phyloP scores from a whole-genome alignment of 2,888 invertebrate species.

The Ramazzottius varieornatus region DNA sequence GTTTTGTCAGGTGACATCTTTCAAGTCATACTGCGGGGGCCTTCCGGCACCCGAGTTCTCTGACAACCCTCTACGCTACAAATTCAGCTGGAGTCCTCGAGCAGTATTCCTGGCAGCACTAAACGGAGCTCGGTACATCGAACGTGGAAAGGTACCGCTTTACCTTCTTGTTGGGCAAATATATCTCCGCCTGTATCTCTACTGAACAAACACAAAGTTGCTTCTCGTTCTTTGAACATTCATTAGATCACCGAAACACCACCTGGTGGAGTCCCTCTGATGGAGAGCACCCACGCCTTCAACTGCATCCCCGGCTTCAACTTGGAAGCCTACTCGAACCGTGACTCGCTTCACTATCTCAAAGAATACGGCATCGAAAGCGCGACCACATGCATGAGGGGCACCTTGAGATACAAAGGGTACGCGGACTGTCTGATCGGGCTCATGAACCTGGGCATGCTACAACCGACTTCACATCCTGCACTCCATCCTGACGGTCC shows the following conservation, averaged over 20 bases:
- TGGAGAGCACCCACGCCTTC: constrained; percentile 49
- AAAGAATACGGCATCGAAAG: constrained; percentile 61
- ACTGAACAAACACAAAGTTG: too few relatives aligned
- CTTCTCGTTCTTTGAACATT: constrained; percentile 2
- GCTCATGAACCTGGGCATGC: constrained; percentile 57
- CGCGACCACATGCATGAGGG: constrained; percentile 59
- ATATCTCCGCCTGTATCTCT: too few relatives aligned
- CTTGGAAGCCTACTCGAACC: constrained; percentile 80
- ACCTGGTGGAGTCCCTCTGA: constrained; percentile 52
- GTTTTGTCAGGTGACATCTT: constrained; percentile 43
- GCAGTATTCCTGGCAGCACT: constrained; percentile 71
- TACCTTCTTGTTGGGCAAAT: too few relatives aligned
- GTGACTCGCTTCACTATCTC: constrained; percentile 70
- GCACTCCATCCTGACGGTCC: constrained; percentile 81
- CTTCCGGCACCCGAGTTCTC: constrained; percentile 89
- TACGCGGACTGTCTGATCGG: constrained; percentile 28
- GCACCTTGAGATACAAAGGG: constrained; percentile 59
- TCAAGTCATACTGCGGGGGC: constrained; percentile 86
- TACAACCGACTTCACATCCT: constrained; percentile 59
- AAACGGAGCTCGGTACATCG: constrained; percentile 58
- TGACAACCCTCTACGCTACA: constrained; percentile 40
- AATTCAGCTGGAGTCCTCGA: constrained; percentile 88
- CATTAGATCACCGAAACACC: constrained; percentile 53
- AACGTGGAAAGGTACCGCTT: constrained; percentile 40
- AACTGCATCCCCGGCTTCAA: constrained; percentile 87